phyloP scores from a whole-genome alignment of 35 echinoderm and acorn worm genomes.

The Heliocidaris tuberculata region DNA sequence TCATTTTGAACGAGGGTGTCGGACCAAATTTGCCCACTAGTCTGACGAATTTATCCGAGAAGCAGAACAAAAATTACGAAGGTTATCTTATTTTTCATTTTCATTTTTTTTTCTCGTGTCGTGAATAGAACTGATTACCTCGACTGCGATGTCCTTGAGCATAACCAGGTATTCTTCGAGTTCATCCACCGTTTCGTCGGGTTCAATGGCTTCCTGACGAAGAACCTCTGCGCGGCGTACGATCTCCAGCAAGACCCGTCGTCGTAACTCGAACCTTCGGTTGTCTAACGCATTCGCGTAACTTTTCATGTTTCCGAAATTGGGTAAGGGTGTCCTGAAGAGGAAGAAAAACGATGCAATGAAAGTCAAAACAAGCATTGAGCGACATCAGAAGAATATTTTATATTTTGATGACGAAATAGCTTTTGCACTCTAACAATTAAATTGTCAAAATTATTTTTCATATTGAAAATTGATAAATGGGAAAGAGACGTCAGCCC shows the following conservation, averaged over 20 bases:
- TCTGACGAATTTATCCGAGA: too few species aligned
- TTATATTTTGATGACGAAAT: too few species aligned
- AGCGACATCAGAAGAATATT: not conserved
- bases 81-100: too few species aligned
- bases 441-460: too few species aligned
- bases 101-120: too few species aligned
- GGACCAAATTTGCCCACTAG: too few species aligned
- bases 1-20: too few species aligned
- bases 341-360: not conserved
- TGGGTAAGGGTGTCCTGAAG: constrained; percentile 63
- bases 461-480: too few species aligned
- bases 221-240: constrained; percentile 56
- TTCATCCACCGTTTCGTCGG: constrained; percentile 75
- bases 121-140: constrained; percentile 43
- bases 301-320: constrained; percentile 45
- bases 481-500: too few species aligned
- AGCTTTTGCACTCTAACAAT: too few species aligned
- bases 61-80: too few species aligned
- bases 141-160: constrained; percentile 65
- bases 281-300: constrained; percentile 80
- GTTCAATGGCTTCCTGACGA: constrained; percentile 74
- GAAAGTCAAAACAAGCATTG: not conserved
- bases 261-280: constrained; percentile 52
- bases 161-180: constrained; percentile 70
- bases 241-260: constrained; percentile 47